A percentile compares a stretch with the other conserved stretches of the same genome.
Conservation (phyloP, 1,140 invertebrate genomes). For the Aphelenchoides besseyi region DNA sequence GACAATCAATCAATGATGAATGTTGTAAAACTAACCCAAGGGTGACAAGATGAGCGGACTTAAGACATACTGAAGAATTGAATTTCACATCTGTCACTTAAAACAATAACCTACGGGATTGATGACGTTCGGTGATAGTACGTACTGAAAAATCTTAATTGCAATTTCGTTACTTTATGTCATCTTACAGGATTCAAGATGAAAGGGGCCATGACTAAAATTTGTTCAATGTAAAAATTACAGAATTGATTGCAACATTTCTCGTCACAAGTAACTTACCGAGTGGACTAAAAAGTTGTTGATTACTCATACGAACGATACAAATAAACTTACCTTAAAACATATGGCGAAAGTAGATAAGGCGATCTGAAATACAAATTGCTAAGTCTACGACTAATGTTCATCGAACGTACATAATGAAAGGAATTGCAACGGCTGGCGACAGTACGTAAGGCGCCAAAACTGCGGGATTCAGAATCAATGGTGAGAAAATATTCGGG, state of each 20-base stretch:
- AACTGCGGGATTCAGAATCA: constrained; percentile 53
- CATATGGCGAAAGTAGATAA: constrained; percentile 15
- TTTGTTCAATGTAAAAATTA: neutral
- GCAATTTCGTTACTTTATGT: constrained; percentile 7
- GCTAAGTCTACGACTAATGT: too few species aligned
- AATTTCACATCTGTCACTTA: too few species aligned
- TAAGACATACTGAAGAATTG: constrained; percentile 35
- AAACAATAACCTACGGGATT: too few species aligned
- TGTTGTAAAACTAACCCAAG: neutral
- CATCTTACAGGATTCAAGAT: constrained; percentile 40
- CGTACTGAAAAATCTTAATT: constrained; percentile 40
- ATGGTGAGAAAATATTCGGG: constrained; percentile 53
- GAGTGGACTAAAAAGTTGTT: neutral
- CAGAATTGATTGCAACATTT: too few species aligned
- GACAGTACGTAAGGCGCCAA: constrained; percentile 41
- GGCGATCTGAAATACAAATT: constrained; percentile 9
- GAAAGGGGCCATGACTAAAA: constrained; percentile 52
- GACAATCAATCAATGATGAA: neutral
- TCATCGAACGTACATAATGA: constrained; percentile 30
- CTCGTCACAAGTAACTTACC: neutral
- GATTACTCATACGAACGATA: neutral
- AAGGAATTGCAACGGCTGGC: constrained; percentile 37
- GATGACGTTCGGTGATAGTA: constrained; percentile 55
- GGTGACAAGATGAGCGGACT: constrained; percentile 41
- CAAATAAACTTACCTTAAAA: neutral